Conservation (phyloP, 35 echinoderm and acorn worm species). For the Strongylocentrotus purpuratus region DNA sequence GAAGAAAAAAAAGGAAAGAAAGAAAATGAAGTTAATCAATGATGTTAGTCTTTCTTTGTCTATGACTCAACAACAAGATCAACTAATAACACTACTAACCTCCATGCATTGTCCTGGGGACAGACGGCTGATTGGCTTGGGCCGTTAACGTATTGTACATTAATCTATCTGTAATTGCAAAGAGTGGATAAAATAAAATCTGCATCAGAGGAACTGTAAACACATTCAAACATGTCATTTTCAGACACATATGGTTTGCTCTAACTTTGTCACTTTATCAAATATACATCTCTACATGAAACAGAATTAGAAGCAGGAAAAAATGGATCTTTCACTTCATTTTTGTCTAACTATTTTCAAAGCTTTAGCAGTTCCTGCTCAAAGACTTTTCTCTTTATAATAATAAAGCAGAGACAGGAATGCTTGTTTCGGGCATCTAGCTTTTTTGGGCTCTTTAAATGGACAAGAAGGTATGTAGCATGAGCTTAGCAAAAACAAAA, state of each 20-base stretch:
- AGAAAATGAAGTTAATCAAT: background rate
- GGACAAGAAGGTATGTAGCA: background rate
- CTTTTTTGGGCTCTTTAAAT: background rate
- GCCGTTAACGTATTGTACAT: conserved; percentile 54
- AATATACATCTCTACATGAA: background rate
- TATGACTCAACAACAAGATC: conserved; percentile 9
- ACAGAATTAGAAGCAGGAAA: background rate
- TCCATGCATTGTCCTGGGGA: conserved; percentile 50
- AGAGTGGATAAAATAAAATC: background rate
- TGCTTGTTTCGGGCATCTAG: background rate
- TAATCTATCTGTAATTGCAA: conserved; percentile 53
- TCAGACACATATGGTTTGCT: background rate
- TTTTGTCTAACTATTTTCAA: background rate
- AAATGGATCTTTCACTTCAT: background rate
- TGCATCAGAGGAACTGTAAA: background rate
- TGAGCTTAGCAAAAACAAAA: background rate
- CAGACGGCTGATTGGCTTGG: conserved; percentile 55
- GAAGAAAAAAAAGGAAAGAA: background rate
- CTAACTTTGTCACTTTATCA: background rate
- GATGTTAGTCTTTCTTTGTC: background rate
- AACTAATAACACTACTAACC: conserved; percentile 38
- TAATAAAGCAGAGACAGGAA: background rate
- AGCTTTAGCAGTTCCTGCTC: background rate
- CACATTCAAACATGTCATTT: background rate
- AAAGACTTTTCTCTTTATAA: background rate